phyloP scores from a whole-genome alignment of 2,888 invertebrate genomes.

The Nomada goodeniana region DNA sequence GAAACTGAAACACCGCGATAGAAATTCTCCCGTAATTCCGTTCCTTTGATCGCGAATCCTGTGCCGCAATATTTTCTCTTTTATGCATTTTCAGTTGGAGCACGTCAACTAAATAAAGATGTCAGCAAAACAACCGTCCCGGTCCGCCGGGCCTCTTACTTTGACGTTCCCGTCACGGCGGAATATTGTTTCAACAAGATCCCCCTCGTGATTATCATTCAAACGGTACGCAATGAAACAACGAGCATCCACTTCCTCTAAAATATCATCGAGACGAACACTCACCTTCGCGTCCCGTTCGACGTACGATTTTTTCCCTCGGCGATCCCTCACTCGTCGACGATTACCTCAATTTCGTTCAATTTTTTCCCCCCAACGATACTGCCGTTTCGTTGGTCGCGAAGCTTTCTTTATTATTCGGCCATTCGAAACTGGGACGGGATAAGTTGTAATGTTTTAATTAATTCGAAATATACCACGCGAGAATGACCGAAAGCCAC shows the following conservation, averaged over 20 bases:
- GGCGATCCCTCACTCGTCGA: neutral
- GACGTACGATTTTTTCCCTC: neutral
- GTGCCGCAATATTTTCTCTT: slow-evolving; percentile 41
- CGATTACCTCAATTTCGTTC: neutral
- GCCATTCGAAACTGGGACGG: too few species aligned
- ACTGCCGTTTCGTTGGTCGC: too few species aligned
- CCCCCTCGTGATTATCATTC: neutral
- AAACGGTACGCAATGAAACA: neutral
- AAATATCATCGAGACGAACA: neutral
- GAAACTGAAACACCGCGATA: slow-evolving; percentile 51
- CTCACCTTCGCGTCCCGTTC: neutral
- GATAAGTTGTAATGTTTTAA: neutral
- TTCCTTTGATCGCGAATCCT: slow-evolving; percentile 54
- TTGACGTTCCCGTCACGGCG: slow-evolving; percentile 26
- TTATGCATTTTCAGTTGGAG: slow-evolving; percentile 48
- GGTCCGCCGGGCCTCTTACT: slow-evolving; percentile 25
- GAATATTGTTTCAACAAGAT: slow-evolving; percentile 24
- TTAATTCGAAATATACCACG: neutral
- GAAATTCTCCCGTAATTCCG: slow-evolving; percentile 54
- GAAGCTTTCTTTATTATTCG: too few species aligned
- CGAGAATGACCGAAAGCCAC: neutral
- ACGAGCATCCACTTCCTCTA: neutral
- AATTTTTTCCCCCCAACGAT: too few species aligned
- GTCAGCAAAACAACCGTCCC: slow-evolving; percentile 38
- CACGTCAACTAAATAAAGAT: slow-evolving; percentile 47